Conservation (phyloP, 2,888 invertebrate species). For the Acanthosepion esculentum region DNA sequence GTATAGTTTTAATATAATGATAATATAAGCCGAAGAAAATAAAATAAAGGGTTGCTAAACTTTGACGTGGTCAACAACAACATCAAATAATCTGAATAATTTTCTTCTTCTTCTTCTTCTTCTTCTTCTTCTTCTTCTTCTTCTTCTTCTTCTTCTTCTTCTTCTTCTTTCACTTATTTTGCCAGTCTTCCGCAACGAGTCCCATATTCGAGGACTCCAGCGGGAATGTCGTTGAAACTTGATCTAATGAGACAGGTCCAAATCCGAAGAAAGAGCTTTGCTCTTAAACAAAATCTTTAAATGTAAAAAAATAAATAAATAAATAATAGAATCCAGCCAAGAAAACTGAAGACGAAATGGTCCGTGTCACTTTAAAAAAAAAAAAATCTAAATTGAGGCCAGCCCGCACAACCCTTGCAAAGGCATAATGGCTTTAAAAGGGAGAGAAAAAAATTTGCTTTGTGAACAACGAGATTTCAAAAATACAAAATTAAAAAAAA, state of each 20-base stretch:
- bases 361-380: not conserved
- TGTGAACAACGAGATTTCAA: not conserved
- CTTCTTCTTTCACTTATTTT: not conserved
- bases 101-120: no score
- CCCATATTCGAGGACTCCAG: not conserved
- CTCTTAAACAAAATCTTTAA: slow-evolving; percentile 33
- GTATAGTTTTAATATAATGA: no score
- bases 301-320: not conserved
- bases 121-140: no score
- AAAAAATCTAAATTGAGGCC: not conserved
- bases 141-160: no score
- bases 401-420: not conserved
- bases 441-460: not conserved
- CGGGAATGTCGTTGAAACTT: not conserved
- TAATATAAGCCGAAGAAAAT: no score
- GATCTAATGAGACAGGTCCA: not conserved
- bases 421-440: not conserved
- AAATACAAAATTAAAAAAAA: not conserved
- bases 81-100: no score
- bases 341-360: not conserved
- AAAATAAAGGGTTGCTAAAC: no score
- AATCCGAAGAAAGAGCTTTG: slow-evolving; percentile 22
- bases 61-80: no score
- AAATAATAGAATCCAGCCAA: not conserved
- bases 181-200: not conserved